Percentiles rank a stretch among this genome's conserved stretches.
Evolutionary conservation across 1,140 invertebrate genomes (phyloP).

Genomic region (Philaenus spumarius): DNA sequence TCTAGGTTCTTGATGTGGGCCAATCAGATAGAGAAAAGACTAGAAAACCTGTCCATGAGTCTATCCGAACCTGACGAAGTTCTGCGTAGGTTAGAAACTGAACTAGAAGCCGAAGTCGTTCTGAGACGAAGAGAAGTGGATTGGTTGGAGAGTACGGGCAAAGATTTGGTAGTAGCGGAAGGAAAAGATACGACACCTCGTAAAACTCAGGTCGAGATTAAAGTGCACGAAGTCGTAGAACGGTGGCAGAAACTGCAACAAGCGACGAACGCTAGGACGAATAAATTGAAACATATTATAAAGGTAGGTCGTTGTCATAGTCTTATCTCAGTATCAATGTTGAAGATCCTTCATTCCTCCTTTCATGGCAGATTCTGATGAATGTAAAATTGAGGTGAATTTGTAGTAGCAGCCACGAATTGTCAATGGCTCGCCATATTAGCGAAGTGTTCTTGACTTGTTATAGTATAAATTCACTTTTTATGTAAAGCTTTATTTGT

Average conservation of each 20-base stretch:
- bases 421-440: too few species aligned
- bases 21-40: constrained; percentile 52
- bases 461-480: too few species aligned
- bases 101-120: constrained; percentile 66
- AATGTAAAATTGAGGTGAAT: too few species aligned
- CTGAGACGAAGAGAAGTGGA: constrained; percentile 71
- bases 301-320: constrained; percentile 31
- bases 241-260: constrained; percentile 68
- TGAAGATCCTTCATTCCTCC: too few species aligned
- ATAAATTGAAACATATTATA: constrained; percentile 64
- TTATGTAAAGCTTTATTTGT: too few species aligned
- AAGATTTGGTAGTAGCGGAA: constrained; percentile 55
- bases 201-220: constrained; percentile 22
- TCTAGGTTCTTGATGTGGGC: constrained; percentile 63
- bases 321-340: too few species aligned
- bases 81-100: constrained; percentile 60
- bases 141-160: constrained; percentile 63
- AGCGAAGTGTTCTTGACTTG: too few species aligned
- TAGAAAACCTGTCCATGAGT: constrained; percentile 44
- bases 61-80: constrained; percentile 60
- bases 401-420: too few species aligned
- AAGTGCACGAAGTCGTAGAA: constrained; percentile 57
- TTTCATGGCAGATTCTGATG: too few species aligned
- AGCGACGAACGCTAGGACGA: constrained; percentile 57
- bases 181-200: constrained; percentile 37